Base-by-base conservation (phyloP, 2,888 invertebrate species). In the Seladonia tumulorum region DNA sequence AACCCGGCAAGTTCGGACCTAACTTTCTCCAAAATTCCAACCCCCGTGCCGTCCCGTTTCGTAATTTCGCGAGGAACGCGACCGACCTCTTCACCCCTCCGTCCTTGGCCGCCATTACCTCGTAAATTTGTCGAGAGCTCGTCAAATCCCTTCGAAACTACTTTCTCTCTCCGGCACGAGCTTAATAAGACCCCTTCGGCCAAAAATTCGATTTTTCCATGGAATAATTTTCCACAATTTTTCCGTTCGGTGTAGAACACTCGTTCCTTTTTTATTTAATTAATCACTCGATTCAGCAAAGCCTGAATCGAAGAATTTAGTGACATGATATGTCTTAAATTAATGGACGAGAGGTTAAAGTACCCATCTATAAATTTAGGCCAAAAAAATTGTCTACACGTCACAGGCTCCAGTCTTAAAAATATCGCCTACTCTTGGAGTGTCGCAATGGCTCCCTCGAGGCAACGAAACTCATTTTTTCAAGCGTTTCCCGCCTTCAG, bases 1-100 rank as follows among this genome's bases (percentile, higher is more conserved):
- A 71, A 29, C 79, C 81, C 53, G 12, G n/a, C 29, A 42, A 35
- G 22, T 79, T 83, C 68, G 76, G 72, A 83, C 83, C 75, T 71
- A 80, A 78, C 81, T 79, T 86, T 70, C 86, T 39, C 66, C 60
- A 60, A 68, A 71, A 80, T 83, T 85, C 82, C 76, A 78, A 77
- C 83, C 77, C 77, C 29, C n/a, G 16, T 45, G n/a, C 71, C 45
- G 39, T 25, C 60, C 80, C 83, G 80, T 74, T 86, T 79, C 81
- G 81, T 81, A 86, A 88, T 88, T 88, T 77, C 81, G 39, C 79
- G 72, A 77, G 80, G 73, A 83, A 82, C 76, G 70, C 53, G 70
- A 53, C 25, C 79, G 60, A 72, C 42, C n/a, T n/a, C n/a, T 66
- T 14, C 29, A 22, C 7, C 7, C 45, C 66, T 3, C 14, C 71